Base-by-base conservation (phyloP, 1,140 invertebrate genomes). In the Agrilus planipennis region DNA sequence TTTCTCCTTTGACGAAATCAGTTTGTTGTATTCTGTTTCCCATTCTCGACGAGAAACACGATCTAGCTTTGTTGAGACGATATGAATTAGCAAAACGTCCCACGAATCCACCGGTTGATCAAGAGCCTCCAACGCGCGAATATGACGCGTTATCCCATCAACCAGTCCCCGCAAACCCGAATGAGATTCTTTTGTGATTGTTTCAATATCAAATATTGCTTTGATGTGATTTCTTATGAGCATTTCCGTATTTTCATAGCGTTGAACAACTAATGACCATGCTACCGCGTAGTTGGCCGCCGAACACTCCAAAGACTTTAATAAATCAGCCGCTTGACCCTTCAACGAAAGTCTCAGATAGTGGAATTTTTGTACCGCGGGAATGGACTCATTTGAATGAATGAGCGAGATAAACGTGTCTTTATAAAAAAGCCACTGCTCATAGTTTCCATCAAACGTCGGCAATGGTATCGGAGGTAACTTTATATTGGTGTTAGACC, bases 341-440 rank as follows among this genome's bases (percentile, higher is more conserved):
- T 42, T 35, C 12, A 57, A 27, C 1, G 48, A 44, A 15, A 46
- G 44, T 36, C 44, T 41, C 15, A 56, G 27, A 31, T 56, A 60
- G 15, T 54, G 47, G 42, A 57, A 53, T 34, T 56, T 55, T 9
- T 55, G 50, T 32, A 53, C 46, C 1, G 41, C 19, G 6, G 39
- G 29, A 7, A 57, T 34, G 11, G 31, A 20, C 0, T 2, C 23
- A 39, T 50, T 46, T 9, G 46, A 22, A 37, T 55, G 49, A 15
- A 55, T 50, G 14, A 53, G 19, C 1, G 51, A 51, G 16, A 35
- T 20, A 36, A 45, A 55, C 1, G 23, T 40, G 12, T 55, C 51
- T 5, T 41, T 32, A 42, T 50, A 55, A 20, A 39, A 40, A 14
- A 50, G 32, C 51, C 53, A 55, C 3, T 42, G 32, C 10, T n/a